Percentiles rank a stretch among this genome's conserved stretches.
Conservation (phyloP, 2,888 invertebrate genomes). For the Drosophila pseudotalamancana region DNA sequence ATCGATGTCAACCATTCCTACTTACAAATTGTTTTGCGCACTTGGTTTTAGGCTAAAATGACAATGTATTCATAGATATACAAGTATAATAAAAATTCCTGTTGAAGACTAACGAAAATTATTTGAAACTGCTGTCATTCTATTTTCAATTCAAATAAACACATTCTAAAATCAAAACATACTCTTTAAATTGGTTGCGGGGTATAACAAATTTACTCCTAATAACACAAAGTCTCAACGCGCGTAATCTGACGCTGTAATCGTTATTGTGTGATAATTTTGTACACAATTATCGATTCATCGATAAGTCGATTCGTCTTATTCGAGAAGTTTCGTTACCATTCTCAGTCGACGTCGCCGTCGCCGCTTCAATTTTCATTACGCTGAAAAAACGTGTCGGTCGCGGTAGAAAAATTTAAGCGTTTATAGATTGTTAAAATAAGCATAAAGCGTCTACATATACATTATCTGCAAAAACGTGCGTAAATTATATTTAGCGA, state of each 20-base stretch:
- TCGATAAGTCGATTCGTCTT: constrained; percentile 8
- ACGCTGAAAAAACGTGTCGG: constrained; percentile 63
- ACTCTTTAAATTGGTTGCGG: background rate
- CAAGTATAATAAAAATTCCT: constrained; percentile 69
- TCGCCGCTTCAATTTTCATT: constrained; percentile 56
- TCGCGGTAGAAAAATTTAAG: constrained; percentile 47
- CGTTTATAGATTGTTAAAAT: constrained; percentile 45
- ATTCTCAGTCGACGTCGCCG: constrained; percentile 55
- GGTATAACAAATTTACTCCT: background rate
- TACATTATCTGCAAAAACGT: constrained; percentile 28
- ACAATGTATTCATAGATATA: constrained; percentile 35
- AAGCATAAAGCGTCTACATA: constrained; percentile 34
- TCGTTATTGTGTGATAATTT: constrained; percentile 6
- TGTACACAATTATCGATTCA: constrained; percentile 18
- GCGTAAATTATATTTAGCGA: constrained; percentile 26
- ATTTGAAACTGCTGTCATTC: background rate
- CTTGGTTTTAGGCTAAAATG: constrained; percentile 50
- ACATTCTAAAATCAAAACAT: background rate
- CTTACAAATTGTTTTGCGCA: constrained; percentile 70
- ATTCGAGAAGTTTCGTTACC: constrained; percentile 53
- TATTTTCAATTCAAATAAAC: background rate
- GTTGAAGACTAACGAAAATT: constrained; percentile 45
- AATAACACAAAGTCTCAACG: no score
- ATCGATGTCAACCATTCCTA: constrained; percentile 67
- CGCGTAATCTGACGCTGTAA: background rate